phyloP scores from a whole-genome alignment of 2,113 vertebrate genomes.

The Acinonyx jubatus region DNA sequence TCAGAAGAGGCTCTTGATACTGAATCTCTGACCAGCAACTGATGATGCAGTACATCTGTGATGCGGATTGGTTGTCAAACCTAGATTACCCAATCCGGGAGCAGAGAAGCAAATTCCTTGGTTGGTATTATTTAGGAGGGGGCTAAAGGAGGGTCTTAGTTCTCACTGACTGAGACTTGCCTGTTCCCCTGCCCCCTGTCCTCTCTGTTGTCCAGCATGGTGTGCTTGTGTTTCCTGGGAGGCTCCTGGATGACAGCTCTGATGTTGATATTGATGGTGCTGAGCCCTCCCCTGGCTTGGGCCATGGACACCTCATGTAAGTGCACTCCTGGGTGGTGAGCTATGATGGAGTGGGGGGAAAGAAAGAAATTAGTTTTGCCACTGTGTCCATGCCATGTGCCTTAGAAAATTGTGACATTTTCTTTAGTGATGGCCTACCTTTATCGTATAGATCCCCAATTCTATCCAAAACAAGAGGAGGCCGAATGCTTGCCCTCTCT shows the following conservation, averaged over 20 bases:
- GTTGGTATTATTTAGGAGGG: neutral
- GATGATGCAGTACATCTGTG: neutral
- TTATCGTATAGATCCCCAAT: no score
- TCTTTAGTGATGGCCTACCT: fast-evolving
- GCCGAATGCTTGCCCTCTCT: fast-evolving
- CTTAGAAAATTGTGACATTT: neutral
- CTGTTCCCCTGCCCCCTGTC: neutral
- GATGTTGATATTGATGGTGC: neutral
- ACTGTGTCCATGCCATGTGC: neutral
- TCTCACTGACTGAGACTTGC: neutral
- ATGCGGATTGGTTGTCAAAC: slow-evolving; percentile 6
- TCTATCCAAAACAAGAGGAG: neutral
- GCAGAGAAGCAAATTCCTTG: neutral
- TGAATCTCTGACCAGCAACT: neutral
- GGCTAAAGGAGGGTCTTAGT: fast-evolving
- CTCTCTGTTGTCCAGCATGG: neutral
- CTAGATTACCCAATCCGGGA: neutral
- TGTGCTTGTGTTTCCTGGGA: neutral
- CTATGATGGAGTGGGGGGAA: neutral
- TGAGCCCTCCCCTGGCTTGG: neutral
- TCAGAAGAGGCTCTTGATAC: neutral
- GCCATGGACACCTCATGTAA: neutral
- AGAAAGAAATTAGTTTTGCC: neutral
- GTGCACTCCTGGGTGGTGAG: neutral
- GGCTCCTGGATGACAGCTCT: neutral